Conservation (phyloP, 2,888 invertebrate species). For the Yponomeuta cagnagella region DNA sequence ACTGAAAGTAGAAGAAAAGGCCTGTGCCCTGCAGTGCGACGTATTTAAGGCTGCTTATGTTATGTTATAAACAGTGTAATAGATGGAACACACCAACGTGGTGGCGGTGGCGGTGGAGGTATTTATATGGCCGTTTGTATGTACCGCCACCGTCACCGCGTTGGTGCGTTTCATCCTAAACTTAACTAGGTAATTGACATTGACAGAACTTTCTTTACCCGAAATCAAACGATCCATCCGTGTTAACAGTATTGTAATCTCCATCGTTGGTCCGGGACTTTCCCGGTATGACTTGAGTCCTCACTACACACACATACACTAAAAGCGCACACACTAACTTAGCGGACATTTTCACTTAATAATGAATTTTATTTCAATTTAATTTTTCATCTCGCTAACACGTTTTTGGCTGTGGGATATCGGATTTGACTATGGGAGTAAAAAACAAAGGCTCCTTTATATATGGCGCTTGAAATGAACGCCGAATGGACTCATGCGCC, state of each 20-base stretch:
- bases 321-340: slow-evolving; percentile 46
- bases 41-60: too few relatives aligned
- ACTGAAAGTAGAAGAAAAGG: too few relatives aligned
- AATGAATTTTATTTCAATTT: slow-evolving; percentile 23
- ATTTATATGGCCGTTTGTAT: too few relatives aligned
- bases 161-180: too few relatives aligned
- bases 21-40: too few relatives aligned
- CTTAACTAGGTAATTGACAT: too few relatives aligned
- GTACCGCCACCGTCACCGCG: too few relatives aligned
- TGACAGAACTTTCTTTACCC: slow-evolving; percentile 57
- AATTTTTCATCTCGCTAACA: slow-evolving; percentile 34
- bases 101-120: too few relatives aligned
- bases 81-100: too few relatives aligned
- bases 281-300: slow-evolving; percentile 65
- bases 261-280: slow-evolving; percentile 69
- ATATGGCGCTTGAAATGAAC: slow-evolving; percentile 67
- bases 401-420: slow-evolving; percentile 35
- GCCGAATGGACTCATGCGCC: slow-evolving; percentile 53
- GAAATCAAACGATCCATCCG: slow-evolving; percentile 85
- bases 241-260: slow-evolving; percentile 79
- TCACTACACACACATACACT: slow-evolving; percentile 54
- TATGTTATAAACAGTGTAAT: too few relatives aligned
- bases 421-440: slow-evolving; percentile 54
- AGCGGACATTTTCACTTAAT: slow-evolving; percentile 51
- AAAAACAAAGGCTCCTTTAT: slow-evolving; percentile 64